Percentiles rank a stretch among this genome's conserved stretches.
phyloP scores from a whole-genome alignment of 2,888 invertebrate species.

The Artemia sinica region DNA sequence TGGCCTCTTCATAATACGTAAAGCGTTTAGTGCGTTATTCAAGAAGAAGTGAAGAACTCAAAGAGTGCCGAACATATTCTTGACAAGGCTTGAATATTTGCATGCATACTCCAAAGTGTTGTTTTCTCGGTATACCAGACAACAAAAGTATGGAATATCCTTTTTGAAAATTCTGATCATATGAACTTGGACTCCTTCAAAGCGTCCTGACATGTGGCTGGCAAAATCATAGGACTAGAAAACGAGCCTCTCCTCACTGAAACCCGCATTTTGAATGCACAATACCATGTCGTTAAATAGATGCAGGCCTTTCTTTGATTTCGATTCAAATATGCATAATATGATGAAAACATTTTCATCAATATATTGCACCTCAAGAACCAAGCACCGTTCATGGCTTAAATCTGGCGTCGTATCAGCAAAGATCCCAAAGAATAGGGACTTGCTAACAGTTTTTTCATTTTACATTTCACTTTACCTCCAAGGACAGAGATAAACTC shows the following conservation, averaged over 20 bases:
- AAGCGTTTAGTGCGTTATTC: conserved; percentile 3
- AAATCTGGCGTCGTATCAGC: background rate
- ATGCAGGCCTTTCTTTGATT: background rate
- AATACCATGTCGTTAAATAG: background rate
- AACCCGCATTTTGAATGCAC: background rate
- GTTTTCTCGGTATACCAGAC: background rate
- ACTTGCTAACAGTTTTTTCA: background rate
- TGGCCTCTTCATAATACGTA: background rate
- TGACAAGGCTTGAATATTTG: background rate
- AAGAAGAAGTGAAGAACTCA: background rate
- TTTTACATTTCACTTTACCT: background rate
- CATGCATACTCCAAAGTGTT: background rate
- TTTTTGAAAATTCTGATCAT: background rate
- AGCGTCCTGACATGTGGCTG: background rate
- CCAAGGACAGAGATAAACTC: conserved; percentile 10
- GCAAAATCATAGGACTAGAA: conserved; percentile 10
- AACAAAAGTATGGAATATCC: background rate
- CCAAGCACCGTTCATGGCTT: too few relatives aligned
- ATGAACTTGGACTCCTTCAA: background rate
- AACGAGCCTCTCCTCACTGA: background rate
- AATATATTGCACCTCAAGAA: background rate
- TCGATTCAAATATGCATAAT: background rate
- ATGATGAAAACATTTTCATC: background rate
- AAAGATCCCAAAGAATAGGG: conserved; percentile 9
- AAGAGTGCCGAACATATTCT: conserved; percentile 3